Percentiles rank a stretch among this genome's conserved stretches.
phyloP scores from a whole-genome alignment of 2,888 invertebrate species.

The Drosophila siamana region DNA sequence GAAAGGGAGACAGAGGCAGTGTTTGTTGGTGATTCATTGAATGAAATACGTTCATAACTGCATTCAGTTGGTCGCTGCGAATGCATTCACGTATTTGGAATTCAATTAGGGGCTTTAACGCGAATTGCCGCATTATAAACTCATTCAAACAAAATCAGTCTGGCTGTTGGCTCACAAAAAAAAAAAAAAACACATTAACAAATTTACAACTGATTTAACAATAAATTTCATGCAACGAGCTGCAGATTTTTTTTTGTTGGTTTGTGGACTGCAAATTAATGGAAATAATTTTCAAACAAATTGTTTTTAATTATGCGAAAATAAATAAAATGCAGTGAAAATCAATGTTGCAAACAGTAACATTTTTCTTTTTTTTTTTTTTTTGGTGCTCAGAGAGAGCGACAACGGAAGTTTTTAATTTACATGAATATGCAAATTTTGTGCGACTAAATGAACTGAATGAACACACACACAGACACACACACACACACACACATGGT shows the following conservation, averaged over 20 bases:
- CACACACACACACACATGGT: slow-evolving; percentile 16
- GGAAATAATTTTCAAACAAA: slow-evolving; percentile 55
- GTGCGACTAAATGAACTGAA: slow-evolving; percentile 27
- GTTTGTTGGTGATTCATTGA: slow-evolving; percentile 2
- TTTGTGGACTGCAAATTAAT: slow-evolving; percentile 34
- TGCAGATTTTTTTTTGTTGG: not conserved
- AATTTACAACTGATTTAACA: slow-evolving; percentile 79
- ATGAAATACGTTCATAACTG: no score
- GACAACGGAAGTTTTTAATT: slow-evolving; percentile 70
- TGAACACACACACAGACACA: not conserved
- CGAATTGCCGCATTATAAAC: slow-evolving; percentile 42
- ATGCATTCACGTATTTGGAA: slow-evolving; percentile 25
- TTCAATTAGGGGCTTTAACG: slow-evolving; percentile 50
- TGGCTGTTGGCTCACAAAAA: slow-evolving; percentile 30
- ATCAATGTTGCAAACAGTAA: slow-evolving; percentile 20
- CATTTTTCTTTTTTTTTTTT: not conserved
- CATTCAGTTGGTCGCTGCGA: not conserved
- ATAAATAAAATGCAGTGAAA: slow-evolving; percentile 43
- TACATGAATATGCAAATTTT: slow-evolving; percentile 65
- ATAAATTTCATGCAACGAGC: slow-evolving; percentile 54
- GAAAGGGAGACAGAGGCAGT: not conserved
- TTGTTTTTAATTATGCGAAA: slow-evolving; percentile 60
- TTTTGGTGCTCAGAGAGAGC: slow-evolving; percentile 26
- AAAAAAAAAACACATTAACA: slow-evolving; percentile 51
- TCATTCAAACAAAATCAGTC: slow-evolving; percentile 49